Percentiles rank a stretch among this genome's conserved stretches.
Conservation (phyloP, 2,888 invertebrate genomes). For the Bunonema sp. region DNA sequence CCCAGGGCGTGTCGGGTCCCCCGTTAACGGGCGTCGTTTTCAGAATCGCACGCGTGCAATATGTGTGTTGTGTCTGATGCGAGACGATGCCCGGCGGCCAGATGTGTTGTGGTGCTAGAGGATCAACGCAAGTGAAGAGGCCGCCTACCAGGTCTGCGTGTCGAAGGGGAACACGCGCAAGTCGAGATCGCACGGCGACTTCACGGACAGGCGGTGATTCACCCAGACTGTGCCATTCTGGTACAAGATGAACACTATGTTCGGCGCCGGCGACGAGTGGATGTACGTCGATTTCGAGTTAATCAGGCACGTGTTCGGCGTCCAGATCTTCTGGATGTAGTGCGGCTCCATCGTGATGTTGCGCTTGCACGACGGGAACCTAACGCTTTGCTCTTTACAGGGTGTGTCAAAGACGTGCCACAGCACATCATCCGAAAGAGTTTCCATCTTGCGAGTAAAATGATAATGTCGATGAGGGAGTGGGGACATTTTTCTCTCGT, state of each 20-base stretch:
- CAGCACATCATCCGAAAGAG: too few relatives aligned
- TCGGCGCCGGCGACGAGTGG: constrained; percentile 41
- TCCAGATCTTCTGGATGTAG: constrained; percentile 26
- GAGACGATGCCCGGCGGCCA: too few relatives aligned
- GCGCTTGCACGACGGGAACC: constrained; percentile 23
- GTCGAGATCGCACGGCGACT: constrained; percentile 40
- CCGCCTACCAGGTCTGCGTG: constrained; percentile 13
- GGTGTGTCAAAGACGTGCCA: too few relatives aligned
- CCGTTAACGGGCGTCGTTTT: too few relatives aligned
- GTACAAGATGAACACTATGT: constrained; percentile 37
- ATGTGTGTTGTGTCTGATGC: too few relatives aligned
- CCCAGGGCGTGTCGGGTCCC: too few relatives aligned
- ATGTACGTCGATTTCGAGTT: constrained; percentile 40
- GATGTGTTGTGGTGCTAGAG: not conserved
- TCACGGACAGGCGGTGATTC: constrained; percentile 41
- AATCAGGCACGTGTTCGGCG: constrained; percentile 42
- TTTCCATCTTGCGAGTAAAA: too few relatives aligned
- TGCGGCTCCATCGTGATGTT: constrained; percentile 11
- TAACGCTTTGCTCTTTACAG: too few relatives aligned
- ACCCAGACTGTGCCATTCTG: constrained; percentile 43
- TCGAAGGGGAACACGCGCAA: constrained; percentile 42
- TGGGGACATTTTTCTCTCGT: too few relatives aligned
- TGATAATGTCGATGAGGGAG: too few relatives aligned
- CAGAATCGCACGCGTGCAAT: too few relatives aligned
- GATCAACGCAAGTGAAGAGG: not conserved